phyloP scores from a whole-genome alignment of 2,888 invertebrate genomes.

The Mimumesa dahlbomi region DNA sequence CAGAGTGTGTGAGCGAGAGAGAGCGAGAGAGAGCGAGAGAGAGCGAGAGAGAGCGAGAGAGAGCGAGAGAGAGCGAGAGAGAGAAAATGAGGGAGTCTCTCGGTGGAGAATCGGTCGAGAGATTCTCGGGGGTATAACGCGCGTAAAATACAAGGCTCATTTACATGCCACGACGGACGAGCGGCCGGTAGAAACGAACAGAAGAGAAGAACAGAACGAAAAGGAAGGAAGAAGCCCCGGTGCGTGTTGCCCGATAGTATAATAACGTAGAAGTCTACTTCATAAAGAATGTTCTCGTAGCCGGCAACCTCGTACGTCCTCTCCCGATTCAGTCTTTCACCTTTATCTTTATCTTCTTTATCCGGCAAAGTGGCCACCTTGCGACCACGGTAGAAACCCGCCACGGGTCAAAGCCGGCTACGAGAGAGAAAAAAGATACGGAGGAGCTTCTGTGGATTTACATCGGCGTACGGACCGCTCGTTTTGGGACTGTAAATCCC shows the following conservation, averaged over 20 bases:
- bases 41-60: no score
- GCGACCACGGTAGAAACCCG: conserved; percentile 54
- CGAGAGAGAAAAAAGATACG: conserved; percentile 44
- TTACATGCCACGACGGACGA: conserved; percentile 20
- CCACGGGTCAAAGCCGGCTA: conserved; percentile 33
- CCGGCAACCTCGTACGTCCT: conserved; percentile 55
- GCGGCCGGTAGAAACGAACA: neutral
- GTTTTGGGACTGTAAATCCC: conserved; percentile 51
- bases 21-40: no score
- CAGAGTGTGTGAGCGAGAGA: no score
- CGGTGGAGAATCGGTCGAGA: conserved; percentile 12
- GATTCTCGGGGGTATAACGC: conserved; percentile 11
- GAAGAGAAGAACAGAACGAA: neutral
- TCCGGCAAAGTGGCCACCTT: conserved; percentile 71
- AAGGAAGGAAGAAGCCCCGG: conserved; percentile 27
- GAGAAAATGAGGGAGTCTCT: no score
- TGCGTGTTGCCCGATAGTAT: conserved; percentile 76
- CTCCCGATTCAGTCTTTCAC: conserved; percentile 52
- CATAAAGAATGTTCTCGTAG: conserved; percentile 74
- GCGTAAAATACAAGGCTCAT: conserved; percentile 35
- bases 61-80: no score
- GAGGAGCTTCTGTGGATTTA: conserved; percentile 59
- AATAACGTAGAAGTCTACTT: conserved; percentile 78
- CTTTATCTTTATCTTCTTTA: conserved; percentile 77
- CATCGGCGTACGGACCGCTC: conserved; percentile 57